Percentiles rank a stretch among this genome's conserved stretches.
Conservation (phyloP, 2,888 invertebrate genomes). For the Polydrusus pterygomalis region DNA sequence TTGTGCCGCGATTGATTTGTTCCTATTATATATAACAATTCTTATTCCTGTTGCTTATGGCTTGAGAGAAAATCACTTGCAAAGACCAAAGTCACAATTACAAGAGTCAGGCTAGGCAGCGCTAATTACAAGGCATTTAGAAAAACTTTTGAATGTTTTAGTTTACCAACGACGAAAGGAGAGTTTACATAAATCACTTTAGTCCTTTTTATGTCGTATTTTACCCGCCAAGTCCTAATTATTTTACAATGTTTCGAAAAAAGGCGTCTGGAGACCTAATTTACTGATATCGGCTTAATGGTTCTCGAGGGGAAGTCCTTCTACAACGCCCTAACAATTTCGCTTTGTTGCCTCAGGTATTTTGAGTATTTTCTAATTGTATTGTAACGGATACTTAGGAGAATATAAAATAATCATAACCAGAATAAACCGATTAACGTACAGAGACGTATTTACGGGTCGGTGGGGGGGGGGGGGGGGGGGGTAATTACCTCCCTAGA, state of each 20-base stretch:
- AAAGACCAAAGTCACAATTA: no score
- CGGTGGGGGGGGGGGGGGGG: no score
- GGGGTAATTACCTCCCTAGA: no score
- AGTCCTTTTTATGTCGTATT: background rate
- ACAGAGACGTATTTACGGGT: no score
- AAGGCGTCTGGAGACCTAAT: slow-evolving; percentile 7
- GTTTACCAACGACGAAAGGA: background rate
- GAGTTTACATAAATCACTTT: background rate
- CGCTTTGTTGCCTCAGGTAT: slow-evolving; percentile 15
- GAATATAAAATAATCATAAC: background rate
- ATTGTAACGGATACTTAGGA: background rate
- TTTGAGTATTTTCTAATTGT: slow-evolving; percentile 16
- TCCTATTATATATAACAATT: no score
- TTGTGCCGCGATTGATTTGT: no score
- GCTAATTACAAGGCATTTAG: no score
- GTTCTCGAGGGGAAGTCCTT: slow-evolving; percentile 3
- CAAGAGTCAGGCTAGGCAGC: no score
- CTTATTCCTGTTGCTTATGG: no score
- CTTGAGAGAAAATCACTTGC: no score
- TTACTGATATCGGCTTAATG: slow-evolving; percentile 16
- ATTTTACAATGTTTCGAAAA: slow-evolving; percentile 25
- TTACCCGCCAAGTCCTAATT: slow-evolving; percentile 9
- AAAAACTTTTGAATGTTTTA: no score
- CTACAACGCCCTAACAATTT: slow-evolving; percentile 4
- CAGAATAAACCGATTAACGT: background rate